Percentiles rank a stretch among this genome's conserved stretches.
These are phyloP conservation scores for Hofmannophila pseudospretella DNA, from an alignment of 2,888 invertebrate genomes.

Conservation along the genomic window DNA sequence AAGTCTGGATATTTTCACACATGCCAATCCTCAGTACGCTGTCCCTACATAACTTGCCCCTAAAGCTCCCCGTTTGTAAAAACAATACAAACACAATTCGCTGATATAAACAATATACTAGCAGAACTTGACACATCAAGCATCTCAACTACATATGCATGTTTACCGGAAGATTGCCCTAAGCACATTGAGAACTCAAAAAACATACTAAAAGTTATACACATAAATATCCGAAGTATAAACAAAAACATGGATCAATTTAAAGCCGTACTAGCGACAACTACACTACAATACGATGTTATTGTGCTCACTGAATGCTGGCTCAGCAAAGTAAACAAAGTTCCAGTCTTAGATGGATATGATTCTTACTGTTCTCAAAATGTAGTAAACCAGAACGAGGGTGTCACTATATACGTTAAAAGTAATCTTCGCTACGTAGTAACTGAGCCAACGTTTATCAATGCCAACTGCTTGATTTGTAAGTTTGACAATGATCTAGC, in stretches of 20 bases:
- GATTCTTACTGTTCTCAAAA: background rate
- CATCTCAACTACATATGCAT: background rate
- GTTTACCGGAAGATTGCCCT: background rate
- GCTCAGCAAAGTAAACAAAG: background rate
- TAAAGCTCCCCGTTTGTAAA: too few species aligned
- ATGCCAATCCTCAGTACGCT: too few species aligned
- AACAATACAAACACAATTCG: too few species aligned
- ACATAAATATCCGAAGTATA: conserved; percentile 13
- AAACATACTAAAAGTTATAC: conserved; percentile 5
- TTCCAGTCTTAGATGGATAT: conserved; percentile 9
- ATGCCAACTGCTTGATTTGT: conserved; percentile 7
- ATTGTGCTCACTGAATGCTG: conserved; percentile 14
- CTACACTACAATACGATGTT: conserved; percentile 7
- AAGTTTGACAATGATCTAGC: background rate
- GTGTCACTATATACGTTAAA: conserved; percentile 11
- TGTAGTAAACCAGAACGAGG: conserved; percentile 11
- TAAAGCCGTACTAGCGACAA: background rate
- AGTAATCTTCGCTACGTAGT: background rate
- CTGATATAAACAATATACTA: too few species aligned
- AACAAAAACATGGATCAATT: conserved; percentile 12
- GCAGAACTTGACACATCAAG: too few species aligned
- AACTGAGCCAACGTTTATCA: conserved; percentile 8
- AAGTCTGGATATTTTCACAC: too few species aligned
- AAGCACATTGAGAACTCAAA: background rate
- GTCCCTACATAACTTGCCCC: too few species aligned